Evolutionary conservation across 1,140 invertebrate genomes (phyloP), one percentile per base, ranked within the genome.

Genomic region (Bradynema listronoti): DNA sequence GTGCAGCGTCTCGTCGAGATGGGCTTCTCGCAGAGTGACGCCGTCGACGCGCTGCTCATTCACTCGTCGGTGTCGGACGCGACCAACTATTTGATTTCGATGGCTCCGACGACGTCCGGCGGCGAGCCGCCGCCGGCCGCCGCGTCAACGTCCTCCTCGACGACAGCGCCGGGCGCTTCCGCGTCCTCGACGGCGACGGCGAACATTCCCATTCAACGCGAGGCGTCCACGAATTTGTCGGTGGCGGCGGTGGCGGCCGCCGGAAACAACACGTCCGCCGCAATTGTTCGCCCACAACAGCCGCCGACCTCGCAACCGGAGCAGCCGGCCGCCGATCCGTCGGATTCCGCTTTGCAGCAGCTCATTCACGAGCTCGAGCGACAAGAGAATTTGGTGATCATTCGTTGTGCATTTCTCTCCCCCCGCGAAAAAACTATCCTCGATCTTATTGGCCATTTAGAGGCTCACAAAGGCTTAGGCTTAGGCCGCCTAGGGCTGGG

Each of bases 11-110:
- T 63, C 14, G 61, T 63, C 2, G 61, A 63, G n/a, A 63, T 63
- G 61, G 61, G 61, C 2, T 63, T 63, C 27, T 63, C 61, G 4
- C 61, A 63, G 24, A 63, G 61, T 53, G 61, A 63, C 43, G 61
- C 61, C 16, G 61, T 63, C 6, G 61, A 63, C 19, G 61, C 61
- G 14, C 61, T 63, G 16, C 32, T 63, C 46, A 27, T 33, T 11
- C 41, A 60, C 36, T 34, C 61, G 0, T 52, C 58, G 5, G 58
- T 63, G 9, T 61, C 39, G 1, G 59, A 63, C 34, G 61, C 61
- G 34, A 61, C 61, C 25, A 43, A 27, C 6, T 43, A 43, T 43
- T 9, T 43, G 47, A 24, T 50, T 50, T 16, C 47, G 19, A 50
- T 29, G 42, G 42, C 27, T 50, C 14, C 16, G 34, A 57, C 14